A percentile compares a stretch with the other conserved stretches of the same genome.
Conservation (phyloP, 1,140 invertebrate genomes). For the Latrodectus geometricus region DNA sequence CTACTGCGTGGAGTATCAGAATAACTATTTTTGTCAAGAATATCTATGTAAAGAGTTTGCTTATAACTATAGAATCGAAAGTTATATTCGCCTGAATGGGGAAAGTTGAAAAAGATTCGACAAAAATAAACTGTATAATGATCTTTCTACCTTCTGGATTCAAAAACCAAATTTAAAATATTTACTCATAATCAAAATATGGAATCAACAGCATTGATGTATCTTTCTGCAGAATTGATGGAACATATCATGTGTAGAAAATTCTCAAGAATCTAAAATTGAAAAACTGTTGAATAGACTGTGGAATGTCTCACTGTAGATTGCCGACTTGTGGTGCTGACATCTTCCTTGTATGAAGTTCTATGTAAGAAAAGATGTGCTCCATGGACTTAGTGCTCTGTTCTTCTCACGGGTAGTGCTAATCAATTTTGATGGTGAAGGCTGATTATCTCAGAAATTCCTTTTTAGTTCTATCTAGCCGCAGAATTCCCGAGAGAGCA, state of each 20-base stretch:
- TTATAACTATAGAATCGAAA: neutral
- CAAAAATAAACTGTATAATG: neutral
- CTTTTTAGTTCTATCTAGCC: conserved; percentile 51
- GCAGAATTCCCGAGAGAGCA: conserved; percentile 49
- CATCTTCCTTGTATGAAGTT: conserved; percentile 6
- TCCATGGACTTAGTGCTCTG: conserved; percentile 58
- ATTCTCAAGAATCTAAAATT: conserved; percentile 19
- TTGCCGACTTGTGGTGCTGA: conserved; percentile 48
- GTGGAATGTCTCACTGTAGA: conserved; percentile 40
- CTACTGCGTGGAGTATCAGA: neutral
- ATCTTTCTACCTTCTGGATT: neutral
- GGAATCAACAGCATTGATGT: conserved; percentile 17
- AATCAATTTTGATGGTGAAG: conserved; percentile 28
- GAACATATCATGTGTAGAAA: conserved; percentile 57
- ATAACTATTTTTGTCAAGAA: neutral
- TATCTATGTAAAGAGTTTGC: neutral
- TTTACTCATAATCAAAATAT: neutral
- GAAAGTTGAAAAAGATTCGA: neutral
- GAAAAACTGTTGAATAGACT: conserved; percentile 33
- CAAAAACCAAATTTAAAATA: neutral
- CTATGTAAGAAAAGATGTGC: conserved; percentile 7
- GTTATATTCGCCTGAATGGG: neutral
- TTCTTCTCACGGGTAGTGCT: conserved; percentile 56
- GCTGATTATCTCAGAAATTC: conserved; percentile 14
- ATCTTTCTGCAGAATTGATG: conserved; percentile 45